These are phyloP conservation scores for Phymorhynchus buccinoides DNA, from an alignment of 1,140 invertebrate species.

Conservation along the genomic window DNA sequence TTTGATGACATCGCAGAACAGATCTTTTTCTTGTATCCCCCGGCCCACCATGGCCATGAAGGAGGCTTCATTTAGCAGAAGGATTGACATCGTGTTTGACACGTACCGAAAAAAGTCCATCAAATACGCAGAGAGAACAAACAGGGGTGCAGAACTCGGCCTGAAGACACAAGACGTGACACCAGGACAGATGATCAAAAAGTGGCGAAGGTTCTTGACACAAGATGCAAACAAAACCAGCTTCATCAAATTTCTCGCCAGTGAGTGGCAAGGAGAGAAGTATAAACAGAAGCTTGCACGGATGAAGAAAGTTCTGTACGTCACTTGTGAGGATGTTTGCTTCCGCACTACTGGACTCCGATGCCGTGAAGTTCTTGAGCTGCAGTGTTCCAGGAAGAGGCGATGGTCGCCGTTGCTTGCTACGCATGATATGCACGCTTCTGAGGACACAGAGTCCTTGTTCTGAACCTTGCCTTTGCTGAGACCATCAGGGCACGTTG, in stretches of 20 bases:
- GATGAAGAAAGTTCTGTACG: conserved; percentile 32
- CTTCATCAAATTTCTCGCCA: conserved; percentile 34
- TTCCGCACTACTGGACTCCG: conserved; percentile 2
- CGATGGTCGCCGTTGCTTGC: conserved; percentile 41
- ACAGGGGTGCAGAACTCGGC: conserved; percentile 25
- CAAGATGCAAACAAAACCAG: conserved; percentile 34
- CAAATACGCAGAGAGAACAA: conserved; percentile 31
- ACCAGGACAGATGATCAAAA: conserved; percentile 1
- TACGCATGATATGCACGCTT: conserved; percentile 43
- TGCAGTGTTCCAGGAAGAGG: conserved; percentile 44
- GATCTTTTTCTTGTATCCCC: too few relatives aligned
- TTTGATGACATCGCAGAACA: conserved; percentile 20
- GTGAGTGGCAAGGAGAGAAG: conserved; percentile 34
- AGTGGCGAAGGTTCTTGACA: conserved; percentile 33
- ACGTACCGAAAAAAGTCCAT: conserved; percentile 35
- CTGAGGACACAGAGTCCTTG: conserved; percentile 45
- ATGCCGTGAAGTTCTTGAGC: conserved; percentile 8
- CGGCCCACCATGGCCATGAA: background rate
- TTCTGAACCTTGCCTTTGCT: conserved; percentile 30
- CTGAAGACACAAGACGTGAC: conserved; percentile 20
- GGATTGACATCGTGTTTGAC: conserved; percentile 46
- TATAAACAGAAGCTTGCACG: background rate
- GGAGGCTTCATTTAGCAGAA: background rate
- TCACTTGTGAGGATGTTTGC: conserved; percentile 24
- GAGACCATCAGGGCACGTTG: background rate